These are phyloP conservation scores for Solenopsis fugax DNA, from an alignment of 1,140 invertebrate genomes.

Conservation along the genomic window DNA sequence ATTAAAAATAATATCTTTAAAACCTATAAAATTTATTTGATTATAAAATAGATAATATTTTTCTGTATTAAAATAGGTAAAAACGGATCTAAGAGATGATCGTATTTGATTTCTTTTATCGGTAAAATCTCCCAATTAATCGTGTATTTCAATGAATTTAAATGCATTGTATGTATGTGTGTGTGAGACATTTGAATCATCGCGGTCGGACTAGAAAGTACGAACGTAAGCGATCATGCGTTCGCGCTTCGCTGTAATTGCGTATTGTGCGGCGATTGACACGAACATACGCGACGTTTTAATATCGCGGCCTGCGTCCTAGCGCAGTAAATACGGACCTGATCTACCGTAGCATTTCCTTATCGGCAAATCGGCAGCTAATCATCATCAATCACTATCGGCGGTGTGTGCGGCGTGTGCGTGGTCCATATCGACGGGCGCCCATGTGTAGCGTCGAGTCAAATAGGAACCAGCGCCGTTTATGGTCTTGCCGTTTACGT, in stretches of 20 bases:
- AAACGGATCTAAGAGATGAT: not conserved
- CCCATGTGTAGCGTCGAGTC: not conserved
- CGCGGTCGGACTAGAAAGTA: slow-evolving; percentile 2
- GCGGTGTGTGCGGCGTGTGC: slow-evolving; percentile 66
- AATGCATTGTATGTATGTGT: not conserved
- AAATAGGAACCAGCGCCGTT: not conserved
- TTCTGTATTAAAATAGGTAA: too few species aligned
- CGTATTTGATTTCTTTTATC: not conserved
- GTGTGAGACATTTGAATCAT: not conserved
- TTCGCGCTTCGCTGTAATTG: slow-evolving; percentile 74
- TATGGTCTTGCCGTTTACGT: slow-evolving; percentile 28
- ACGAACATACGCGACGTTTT: slow-evolving; percentile 76
- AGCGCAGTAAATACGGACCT: slow-evolving; percentile 70
- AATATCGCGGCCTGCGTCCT: slow-evolving; percentile 81
- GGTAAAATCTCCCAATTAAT: slow-evolving; percentile 13
- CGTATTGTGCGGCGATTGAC: slow-evolving; percentile 82
- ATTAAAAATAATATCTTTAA: too few species aligned
- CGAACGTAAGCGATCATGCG: not conserved
- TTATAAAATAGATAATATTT: too few species aligned
- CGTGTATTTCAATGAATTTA: not conserved
- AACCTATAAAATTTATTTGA: too few species aligned
- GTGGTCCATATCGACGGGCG: slow-evolving; percentile 21
- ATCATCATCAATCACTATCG: slow-evolving; percentile 86
- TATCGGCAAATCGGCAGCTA: slow-evolving; percentile 85
- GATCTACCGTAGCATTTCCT: slow-evolving; percentile 77